Conservation (phyloP, 2,888 invertebrate genomes). For the Melanargia galathea region DNA sequence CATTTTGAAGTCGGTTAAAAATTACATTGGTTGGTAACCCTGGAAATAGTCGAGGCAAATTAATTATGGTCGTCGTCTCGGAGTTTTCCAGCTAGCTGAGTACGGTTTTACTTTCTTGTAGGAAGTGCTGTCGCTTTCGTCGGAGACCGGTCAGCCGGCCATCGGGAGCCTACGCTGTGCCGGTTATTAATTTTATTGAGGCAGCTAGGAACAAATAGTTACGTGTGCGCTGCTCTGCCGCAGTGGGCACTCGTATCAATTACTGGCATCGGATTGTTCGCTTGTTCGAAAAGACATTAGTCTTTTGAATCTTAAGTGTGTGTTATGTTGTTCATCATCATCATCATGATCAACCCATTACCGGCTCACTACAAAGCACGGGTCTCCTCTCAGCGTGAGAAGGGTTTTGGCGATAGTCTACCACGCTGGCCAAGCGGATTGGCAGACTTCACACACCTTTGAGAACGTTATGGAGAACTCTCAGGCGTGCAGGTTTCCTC, state of each 20-base stretch:
- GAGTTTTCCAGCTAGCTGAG: constrained; percentile 62
- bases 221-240: constrained; percentile 23
- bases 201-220: constrained; percentile 43
- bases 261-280: constrained; percentile 20
- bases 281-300: constrained; percentile 4
- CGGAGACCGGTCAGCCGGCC: constrained; percentile 68
- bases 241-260: constrained; percentile 13
- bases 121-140: constrained; percentile 81
- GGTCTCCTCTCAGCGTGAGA: too few relatives aligned
- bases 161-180: constrained; percentile 48
- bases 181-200: constrained; percentile 50
- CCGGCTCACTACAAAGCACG: too few relatives aligned
- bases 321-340: neutral
- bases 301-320: neutral
- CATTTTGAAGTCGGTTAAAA: too few relatives aligned
- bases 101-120: constrained; percentile 80
- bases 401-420: too few relatives aligned
- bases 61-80: constrained; percentile 38
- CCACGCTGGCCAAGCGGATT: too few relatives aligned
- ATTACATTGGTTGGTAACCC: constrained; percentile 5
- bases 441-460: too few relatives aligned
- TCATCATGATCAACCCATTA: too few relatives aligned
- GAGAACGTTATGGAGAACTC: too few relatives aligned
- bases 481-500: too few relatives aligned
- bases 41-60: constrained; percentile 34